Base-by-base conservation (phyloP, 1,140 invertebrate genomes). In the Ips nitidus region DNA sequence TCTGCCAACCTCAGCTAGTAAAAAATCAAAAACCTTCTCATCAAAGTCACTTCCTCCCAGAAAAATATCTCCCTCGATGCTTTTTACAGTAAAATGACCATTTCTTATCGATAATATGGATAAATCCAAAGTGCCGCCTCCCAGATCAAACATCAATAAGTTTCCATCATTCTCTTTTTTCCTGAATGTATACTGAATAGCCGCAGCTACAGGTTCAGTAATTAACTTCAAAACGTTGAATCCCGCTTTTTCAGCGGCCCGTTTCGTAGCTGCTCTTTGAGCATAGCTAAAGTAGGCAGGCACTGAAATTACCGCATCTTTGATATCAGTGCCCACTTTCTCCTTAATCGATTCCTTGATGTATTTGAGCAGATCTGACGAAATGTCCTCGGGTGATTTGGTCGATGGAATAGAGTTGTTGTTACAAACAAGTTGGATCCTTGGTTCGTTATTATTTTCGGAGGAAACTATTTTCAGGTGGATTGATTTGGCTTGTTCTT, bases 111-210 rank as follows among this genome's bases (percentile, higher is more conserved):
- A 90, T 5, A 92, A 82, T 4, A 91, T 80, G 5, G 90, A 90
- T 0, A 92, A 90, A 82, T 91, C 90, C 78, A 92, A 91, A 67
- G 91, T 91, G 71, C 90, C 91, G 79, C 90, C 90, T 58, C 88
- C 89, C 52, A 90, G 77, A 79, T 91, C 89, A 75, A 88, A 74
- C 7, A 73, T 61, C 36, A 72, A 40, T 36, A 91, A 88, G 4
- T 88, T 72, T 37, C 37, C 68, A 75, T 50, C 43, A 57, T 78
- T 75, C 7, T 4, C 41, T 22, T 7, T 50, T 37, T 73, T 73
- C n/a, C 69, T 64, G 4, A 56, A 61, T 65, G 83, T 84, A 74
- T 87, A 89, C 38, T 88, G 83, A 65, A 90, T 79, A 41, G 89
- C 88, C 38, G 88, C 89, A 41, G 89, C 88, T 4, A 88, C 89